Conservation (phyloP, 2,888 invertebrate species). For the Eustalomyia histrio region DNA sequence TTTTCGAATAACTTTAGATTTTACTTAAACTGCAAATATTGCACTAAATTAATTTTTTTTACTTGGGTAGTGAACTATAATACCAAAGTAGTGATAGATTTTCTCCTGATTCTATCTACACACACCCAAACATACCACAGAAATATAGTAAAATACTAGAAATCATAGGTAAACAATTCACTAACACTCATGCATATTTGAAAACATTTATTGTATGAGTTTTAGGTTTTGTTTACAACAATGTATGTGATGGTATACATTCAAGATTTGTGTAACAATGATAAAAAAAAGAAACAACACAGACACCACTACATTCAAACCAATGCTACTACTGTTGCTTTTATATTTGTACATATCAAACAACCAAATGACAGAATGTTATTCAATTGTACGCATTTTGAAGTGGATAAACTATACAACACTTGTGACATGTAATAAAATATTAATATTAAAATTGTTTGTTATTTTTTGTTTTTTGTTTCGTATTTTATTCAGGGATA, state of each 20-base stretch:
- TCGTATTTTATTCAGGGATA: not conserved
- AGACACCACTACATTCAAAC: not conserved
- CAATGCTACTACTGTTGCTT: not conserved
- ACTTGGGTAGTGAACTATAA: constrained; percentile 41
- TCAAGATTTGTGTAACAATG: constrained; percentile 39
- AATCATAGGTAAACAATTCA: constrained; percentile 41
- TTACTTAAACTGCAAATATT: too few relatives aligned
- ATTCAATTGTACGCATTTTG: constrained; percentile 77
- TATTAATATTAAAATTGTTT: constrained; percentile 44
- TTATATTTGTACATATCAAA: constrained; percentile 62
- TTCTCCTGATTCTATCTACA: constrained; percentile 20
- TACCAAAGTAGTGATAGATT: constrained; percentile 36
- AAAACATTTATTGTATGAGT: constrained; percentile 52
- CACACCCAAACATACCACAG: constrained; percentile 11
- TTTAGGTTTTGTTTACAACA: constrained; percentile 67
- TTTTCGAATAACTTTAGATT: too few relatives aligned
- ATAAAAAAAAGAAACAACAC: constrained; percentile 12
- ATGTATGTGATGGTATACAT: constrained; percentile 33
- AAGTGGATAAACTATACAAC: constrained; percentile 70
- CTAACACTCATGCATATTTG: constrained; percentile 27
- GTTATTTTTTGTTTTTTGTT: not conserved
- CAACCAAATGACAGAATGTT: constrained; percentile 76
- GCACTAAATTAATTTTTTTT: too few relatives aligned
- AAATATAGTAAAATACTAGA: too few relatives aligned
- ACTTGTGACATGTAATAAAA: constrained; percentile 68